These are phyloP conservation scores for Acomys russatus DNA, from an alignment of 2,797 vertebrate species.

Conservation along the genomic window DNA sequence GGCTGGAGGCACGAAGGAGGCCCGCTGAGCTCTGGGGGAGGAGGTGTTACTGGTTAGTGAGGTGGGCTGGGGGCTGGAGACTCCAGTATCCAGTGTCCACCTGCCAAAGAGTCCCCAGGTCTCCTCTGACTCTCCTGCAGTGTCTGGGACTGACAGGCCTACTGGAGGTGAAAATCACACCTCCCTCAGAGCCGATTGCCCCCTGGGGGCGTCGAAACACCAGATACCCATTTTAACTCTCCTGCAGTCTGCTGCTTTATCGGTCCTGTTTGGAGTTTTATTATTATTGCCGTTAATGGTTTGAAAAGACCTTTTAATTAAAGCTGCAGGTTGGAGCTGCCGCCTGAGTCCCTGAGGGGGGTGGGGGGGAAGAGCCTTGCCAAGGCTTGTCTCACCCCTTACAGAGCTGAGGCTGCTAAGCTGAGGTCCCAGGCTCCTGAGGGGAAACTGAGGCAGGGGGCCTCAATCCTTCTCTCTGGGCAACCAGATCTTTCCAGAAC, in stretches of 20 bases:
- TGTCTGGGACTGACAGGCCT: constrained; percentile 53
- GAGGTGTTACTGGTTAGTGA: not conserved
- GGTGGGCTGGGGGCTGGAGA: not conserved
- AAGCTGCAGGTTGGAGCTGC: constrained; percentile 77
- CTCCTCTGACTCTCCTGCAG: not conserved
- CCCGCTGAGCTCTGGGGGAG: not conserved
- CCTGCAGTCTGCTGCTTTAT: constrained; percentile 76
- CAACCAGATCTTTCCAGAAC: not conserved
- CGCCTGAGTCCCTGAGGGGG: constrained; percentile 39
- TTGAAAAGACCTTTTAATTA: constrained; percentile 86
- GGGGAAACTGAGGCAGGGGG: not conserved
- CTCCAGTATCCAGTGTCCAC: not conserved
- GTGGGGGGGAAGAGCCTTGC: constrained; percentile 44
- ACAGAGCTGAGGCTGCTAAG: not conserved
- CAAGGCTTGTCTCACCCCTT: not conserved
- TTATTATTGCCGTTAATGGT: constrained; percentile 84
- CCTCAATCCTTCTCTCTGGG: not conserved
- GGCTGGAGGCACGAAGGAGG: not conserved
- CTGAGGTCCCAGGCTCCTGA: not conserved
- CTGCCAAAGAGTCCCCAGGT: not conserved
- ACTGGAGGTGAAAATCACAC: constrained; percentile 79
- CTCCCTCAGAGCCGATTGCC: constrained; percentile 62
- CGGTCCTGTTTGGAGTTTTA: constrained; percentile 82
- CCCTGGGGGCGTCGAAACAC: constrained; percentile 70
- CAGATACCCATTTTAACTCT: constrained; percentile 83